Base-by-base conservation (phyloP, 2,888 invertebrate species). In the Luperina testacea region DNA sequence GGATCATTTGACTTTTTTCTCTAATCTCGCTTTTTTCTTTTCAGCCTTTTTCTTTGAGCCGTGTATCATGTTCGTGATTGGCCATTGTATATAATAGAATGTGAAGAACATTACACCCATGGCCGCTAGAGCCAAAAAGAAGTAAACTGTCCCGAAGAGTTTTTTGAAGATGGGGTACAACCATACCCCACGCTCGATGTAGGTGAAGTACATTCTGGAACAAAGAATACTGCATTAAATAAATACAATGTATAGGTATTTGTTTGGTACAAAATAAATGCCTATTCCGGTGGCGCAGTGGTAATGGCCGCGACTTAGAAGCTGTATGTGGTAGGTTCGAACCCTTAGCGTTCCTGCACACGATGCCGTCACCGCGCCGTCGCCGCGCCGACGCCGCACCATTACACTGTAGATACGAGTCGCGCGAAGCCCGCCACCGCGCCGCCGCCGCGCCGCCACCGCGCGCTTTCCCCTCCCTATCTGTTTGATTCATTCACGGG, bases 181-280 rank as follows among this genome's bases (percentile, higher is more conserved):
- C 96, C 96, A 96, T 0, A 92, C 42, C 0, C 93, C 94, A 0
- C 84, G 78, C 59, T 94, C 92, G 15, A 89, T 75, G 85, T 92
- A 95, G 0, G 96, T 96, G 88, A 94, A 95, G n/a, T 90, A 79
- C 8, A 96, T 75, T 57, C 96, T 96, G 95, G 42, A 95, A 95
- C 69, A n/a, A 80, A 89, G 78, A 83, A 71, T 38, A 59, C n/a
- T n/a, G n/a, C n/a, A 38, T 4, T 59, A 71, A 38, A 24, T 70
- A 70, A 53, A 53, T 70, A 48, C 8, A 24, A 48, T 13, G 13
- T 59, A 11, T 1, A n/a, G 1, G n/a, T 57, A 57, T 57, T 57
- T 24, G 9, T 27, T 61, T 13, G 15, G 27, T 27, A 59, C 13
- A n/a, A 59, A 59, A 59, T 13, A 11, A 59, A 59, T n/a, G 24